Base-by-base conservation (phyloP, 2,113 vertebrate genomes). In the Varanus komodoensis region DNA sequence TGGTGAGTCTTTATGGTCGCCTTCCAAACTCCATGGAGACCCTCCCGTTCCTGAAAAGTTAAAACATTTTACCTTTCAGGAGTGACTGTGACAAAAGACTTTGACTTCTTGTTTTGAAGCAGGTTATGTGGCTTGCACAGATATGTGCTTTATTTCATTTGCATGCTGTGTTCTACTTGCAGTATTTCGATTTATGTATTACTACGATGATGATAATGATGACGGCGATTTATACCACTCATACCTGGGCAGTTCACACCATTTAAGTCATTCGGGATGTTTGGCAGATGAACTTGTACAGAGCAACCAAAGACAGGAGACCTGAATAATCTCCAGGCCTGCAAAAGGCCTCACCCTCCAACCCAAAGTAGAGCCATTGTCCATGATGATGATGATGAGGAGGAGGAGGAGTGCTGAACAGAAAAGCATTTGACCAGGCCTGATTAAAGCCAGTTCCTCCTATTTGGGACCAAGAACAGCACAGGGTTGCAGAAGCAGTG, bases 1-100 rank as follows among this genome's bases (percentile, higher is more conserved):
- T 96, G 99, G 99, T 99, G 81, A 95, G 98, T 94, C 57, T 25
- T 69, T 29, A 23, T 78, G 12, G 4, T 69, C 15, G 11, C 27
- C 32, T 29, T 15, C 50, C 4, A 19, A 19, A 8, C 9, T 23
- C 38, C n/a, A 52, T 80, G 44, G 23, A 81, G 44, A 11, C 32
- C 14, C 29, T 29, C 27, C 52, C 12, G 32, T 68, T 32, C 17
- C 50, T 23, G 34, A n/a, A 50, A 48, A 32, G 3, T 21, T 48
- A 48, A 32, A 50, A 38, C 7, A 6, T 4, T 74, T 82, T 61
- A 64, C 1, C 25, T 69, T 11, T 54, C 32, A 23, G 38, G 25
- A 14, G 44, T 27, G 48, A 52, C 21, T 50, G 38, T 75, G 29
- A 77, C 21, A 84, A 4, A 48, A 84, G 8, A 89, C 17, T 68